Conservation (phyloP, 1,140 invertebrate species). For the Drepana arcuata region DNA sequence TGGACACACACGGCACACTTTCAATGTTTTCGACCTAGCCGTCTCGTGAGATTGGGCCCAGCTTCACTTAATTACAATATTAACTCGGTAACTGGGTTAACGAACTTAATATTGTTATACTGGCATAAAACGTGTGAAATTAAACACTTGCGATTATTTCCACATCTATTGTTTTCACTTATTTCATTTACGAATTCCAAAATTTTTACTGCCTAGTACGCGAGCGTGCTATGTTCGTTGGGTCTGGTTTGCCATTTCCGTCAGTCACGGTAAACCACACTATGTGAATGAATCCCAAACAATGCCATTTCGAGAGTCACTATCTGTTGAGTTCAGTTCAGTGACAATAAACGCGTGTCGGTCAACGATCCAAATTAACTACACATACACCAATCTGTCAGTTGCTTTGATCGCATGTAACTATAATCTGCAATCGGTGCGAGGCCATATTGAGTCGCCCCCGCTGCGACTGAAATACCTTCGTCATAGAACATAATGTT, state of each 20-base stretch:
- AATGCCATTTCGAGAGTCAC: constrained; percentile 46
- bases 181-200: constrained; percentile 10
- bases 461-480: constrained; percentile 9
- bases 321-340: too few relatives aligned
- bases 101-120: constrained; percentile 36
- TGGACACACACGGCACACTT: constrained; percentile 38
- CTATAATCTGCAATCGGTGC: too few relatives aligned
- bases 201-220: too few relatives aligned
- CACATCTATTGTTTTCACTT: constrained; percentile 22
- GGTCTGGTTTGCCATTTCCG: constrained; percentile 52
- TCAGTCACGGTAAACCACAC: constrained; percentile 46
- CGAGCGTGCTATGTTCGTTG: too few relatives aligned
- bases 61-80: constrained; percentile 51
- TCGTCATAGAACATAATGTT: constrained; percentile 41
- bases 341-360: constrained; percentile 43
- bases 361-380: constrained; percentile 40
- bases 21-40: constrained; percentile 21
- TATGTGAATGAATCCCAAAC: constrained; percentile 51
- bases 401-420: constrained; percentile 29
- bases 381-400: constrained; percentile 11
- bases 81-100: constrained; percentile 62
- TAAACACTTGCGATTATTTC: constrained; percentile 27
- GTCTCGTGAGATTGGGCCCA: constrained; percentile 17
- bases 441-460: constrained; percentile 19
- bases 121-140: constrained; percentile 56